phyloP scores from a whole-genome alignment of 2,113 vertebrate species.

The Takifugu bimaculatus region DNA sequence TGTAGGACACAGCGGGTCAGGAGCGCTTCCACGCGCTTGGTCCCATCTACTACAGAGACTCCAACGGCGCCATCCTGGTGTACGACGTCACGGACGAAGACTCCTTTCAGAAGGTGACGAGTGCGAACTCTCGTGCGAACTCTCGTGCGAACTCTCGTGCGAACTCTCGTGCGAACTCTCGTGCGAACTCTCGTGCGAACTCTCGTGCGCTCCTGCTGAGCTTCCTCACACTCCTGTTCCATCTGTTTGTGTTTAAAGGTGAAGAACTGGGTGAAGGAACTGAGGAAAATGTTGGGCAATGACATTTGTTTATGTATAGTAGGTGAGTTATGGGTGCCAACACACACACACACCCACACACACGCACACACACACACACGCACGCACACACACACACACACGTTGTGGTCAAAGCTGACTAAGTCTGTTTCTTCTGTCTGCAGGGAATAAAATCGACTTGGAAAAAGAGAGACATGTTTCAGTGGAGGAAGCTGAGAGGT shows the following conservation, averaged over 20 bases:
- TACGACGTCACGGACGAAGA: constrained; percentile 99
- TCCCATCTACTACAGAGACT: constrained; percentile 99
- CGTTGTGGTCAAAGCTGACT: not conserved
- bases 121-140: not conserved
- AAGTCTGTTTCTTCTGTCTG: not conserved
- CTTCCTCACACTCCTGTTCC: no score
- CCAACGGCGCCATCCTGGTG: constrained; percentile 95
- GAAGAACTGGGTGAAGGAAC: constrained; percentile 99
- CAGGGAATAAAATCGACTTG: constrained; percentile 98
- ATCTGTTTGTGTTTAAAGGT: constrained; percentile 71
- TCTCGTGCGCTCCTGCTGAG: not conserved
- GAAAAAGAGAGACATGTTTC: constrained; percentile 97
- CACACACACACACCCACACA: not conserved
- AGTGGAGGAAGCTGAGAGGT: constrained; percentile 95
- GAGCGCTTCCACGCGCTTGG: constrained; percentile 96
- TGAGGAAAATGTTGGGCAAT: constrained; percentile 99
- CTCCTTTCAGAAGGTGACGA: constrained; percentile 93
- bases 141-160: no score
- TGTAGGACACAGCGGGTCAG: constrained; percentile 96
- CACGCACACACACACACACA: constrained; percentile 1
- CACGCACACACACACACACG: not conserved
- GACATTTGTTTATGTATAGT: constrained; percentile 99
- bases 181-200: no score
- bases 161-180: no score
- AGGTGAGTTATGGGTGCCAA: constrained; percentile 79